Conservation (phyloP, 1,140 invertebrate genomes). For the Brachionus calyciflorus region DNA sequence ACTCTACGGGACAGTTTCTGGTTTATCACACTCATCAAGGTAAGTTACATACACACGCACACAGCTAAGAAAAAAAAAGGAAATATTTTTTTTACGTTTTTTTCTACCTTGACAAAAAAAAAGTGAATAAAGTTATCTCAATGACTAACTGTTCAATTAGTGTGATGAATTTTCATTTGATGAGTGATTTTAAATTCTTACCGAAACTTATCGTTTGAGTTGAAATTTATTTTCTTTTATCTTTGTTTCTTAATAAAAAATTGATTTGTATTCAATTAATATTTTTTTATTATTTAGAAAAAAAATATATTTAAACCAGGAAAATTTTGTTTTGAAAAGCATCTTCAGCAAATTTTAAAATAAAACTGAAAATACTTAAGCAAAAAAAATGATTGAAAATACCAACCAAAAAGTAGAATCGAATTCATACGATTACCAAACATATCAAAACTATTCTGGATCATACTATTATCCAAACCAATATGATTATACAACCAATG, state of each 20-base stretch:
- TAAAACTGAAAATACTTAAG: background rate
- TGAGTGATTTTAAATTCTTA: conserved; percentile 13
- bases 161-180: background rate
- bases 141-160: conserved; percentile 36
- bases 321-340: background rate
- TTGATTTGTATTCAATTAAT: conserved; percentile 16
- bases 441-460: background rate
- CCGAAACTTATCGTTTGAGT: conserved; percentile 24
- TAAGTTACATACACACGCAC: too few relatives aligned
- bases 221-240: background rate
- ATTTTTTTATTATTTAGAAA: too few relatives aligned
- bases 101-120: background rate
- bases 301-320: background rate
- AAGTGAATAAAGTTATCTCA: background rate
- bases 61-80: too few relatives aligned
- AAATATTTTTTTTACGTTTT: too few relatives aligned
- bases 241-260: background rate
- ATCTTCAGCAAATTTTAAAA: background rate
- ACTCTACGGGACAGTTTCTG: background rate
- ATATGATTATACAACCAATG: background rate
- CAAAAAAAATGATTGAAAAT: too few relatives aligned
- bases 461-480: conserved; percentile 10
- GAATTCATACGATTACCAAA: conserved; percentile 8
- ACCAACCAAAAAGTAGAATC: too few relatives aligned
- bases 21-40: conserved; percentile 34